Conservation (phyloP, 1,140 invertebrate genomes). For the Lamellibrachia luymesi region DNA sequence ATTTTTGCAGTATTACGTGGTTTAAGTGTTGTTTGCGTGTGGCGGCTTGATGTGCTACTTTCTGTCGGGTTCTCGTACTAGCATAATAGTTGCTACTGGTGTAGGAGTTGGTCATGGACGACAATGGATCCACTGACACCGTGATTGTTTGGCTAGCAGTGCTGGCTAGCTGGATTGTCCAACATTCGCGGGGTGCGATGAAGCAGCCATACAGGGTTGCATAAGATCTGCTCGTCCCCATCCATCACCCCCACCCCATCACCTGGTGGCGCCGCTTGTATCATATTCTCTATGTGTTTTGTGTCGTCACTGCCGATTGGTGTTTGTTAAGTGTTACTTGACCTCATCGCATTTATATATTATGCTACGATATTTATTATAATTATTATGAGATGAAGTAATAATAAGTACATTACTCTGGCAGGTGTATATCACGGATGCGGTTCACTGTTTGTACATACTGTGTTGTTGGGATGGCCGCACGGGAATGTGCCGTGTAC, state of each 20-base stretch:
- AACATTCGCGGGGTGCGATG: background rate
- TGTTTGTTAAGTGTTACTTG: constrained; percentile 5
- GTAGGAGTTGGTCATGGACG: background rate
- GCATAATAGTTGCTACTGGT: background rate
- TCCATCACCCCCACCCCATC: background rate
- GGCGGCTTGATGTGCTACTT: background rate
- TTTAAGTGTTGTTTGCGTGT: background rate
- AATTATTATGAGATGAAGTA: constrained; percentile 1
- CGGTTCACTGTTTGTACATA: background rate
- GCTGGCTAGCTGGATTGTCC: background rate
- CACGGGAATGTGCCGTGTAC: background rate
- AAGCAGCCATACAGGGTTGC: background rate
- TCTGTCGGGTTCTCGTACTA: background rate
- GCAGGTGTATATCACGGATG: constrained; percentile 3
- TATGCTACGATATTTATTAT: background rate
- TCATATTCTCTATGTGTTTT: background rate
- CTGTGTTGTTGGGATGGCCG: background rate
- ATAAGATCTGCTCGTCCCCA: background rate
- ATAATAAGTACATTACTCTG: background rate
- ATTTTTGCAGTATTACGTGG: constrained; percentile 5
- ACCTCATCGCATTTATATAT: constrained; percentile 5
- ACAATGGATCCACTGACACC: background rate
- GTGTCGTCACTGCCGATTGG: background rate
- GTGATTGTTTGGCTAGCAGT: background rate
- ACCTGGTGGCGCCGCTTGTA: background rate